These are phyloP conservation scores for Chionomys nivalis DNA, from an alignment of 2,113 vertebrate species.

Conservation along the genomic window DNA sequence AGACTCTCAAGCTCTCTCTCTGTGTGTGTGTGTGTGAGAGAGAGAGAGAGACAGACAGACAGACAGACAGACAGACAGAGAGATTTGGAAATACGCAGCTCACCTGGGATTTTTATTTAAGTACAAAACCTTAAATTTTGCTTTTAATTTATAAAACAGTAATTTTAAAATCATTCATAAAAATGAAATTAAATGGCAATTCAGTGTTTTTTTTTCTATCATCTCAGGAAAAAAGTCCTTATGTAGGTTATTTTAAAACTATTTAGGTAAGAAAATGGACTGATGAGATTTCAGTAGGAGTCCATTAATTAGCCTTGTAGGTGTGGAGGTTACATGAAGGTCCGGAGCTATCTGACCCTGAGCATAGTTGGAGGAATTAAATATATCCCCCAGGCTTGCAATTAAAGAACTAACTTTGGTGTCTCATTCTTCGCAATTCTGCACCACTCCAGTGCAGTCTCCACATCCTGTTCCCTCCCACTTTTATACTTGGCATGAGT, in stretches of 20 bases:
- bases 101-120: slow-evolving; percentile 37
- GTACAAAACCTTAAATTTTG: slow-evolving; percentile 8
- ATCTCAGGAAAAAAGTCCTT: background rate
- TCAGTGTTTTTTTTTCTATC: background rate
- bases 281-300: background rate
- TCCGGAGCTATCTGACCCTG: slow-evolving; percentile 27
- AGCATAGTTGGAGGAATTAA: slow-evolving; percentile 50
- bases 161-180: slow-evolving; percentile 43
- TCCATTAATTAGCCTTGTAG: background rate
- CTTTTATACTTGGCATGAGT: background rate
- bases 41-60: no score
- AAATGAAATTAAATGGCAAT: background rate
- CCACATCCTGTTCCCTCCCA: background rate
- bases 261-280: slow-evolving; percentile 35
- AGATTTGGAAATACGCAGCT: background rate
- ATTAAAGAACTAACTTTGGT: slow-evolving; percentile 41
- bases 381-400: slow-evolving; percentile 20
- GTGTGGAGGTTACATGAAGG: slow-evolving; percentile 28
- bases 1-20: background rate
- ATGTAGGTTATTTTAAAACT: slow-evolving; percentile 37
- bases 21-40: background rate
- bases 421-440: background rate
- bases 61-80: no score
- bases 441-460: background rate
- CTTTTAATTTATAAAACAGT: slow-evolving; percentile 37